Evolutionary conservation across 2,888 invertebrate genomes (phyloP).

Genomic region (Plagodis pulveraria): DNA sequence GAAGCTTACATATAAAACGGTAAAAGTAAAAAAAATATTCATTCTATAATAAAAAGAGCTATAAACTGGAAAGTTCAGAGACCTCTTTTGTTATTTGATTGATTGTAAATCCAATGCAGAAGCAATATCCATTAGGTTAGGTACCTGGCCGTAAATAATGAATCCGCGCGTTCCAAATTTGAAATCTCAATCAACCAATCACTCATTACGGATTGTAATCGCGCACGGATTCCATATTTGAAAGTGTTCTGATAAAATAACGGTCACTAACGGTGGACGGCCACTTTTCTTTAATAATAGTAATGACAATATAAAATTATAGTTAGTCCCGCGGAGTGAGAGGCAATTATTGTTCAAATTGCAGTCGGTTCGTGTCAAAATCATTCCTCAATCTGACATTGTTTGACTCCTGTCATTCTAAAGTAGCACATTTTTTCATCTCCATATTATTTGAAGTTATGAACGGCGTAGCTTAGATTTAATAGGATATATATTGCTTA

Average conservation of each 20-base stretch:
- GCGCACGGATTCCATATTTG: constrained; percentile 55
- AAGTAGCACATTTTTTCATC: constrained; percentile 10
- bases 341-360: constrained; percentile 42
- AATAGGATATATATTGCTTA: too few relatives aligned
- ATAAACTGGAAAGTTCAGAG: not conserved
- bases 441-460: too few relatives aligned
- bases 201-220: constrained; percentile 49
- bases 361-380: constrained; percentile 41
- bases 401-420: constrained; percentile 17
- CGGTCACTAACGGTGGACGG: constrained; percentile 52
- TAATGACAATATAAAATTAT: constrained; percentile 52
- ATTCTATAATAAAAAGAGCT: not conserved
- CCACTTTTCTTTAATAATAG: constrained; percentile 45
- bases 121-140: constrained; percentile 1
- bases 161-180: constrained; percentile 29
- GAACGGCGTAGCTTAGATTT: too few relatives aligned
- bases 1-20: not conserved
- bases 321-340: constrained; percentile 33
- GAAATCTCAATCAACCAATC: constrained; percentile 38
- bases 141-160: constrained; percentile 20
- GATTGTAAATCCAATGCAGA: constrained; percentile 15
- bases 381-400: constrained; percentile 15
- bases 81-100: constrained; percentile 12
- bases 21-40: not conserved
- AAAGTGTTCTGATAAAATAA: constrained; percentile 51